Evolutionary conservation across 2,888 invertebrate genomes (phyloP).

Genomic region (Leptinotarsa rubiginosa): DNA sequence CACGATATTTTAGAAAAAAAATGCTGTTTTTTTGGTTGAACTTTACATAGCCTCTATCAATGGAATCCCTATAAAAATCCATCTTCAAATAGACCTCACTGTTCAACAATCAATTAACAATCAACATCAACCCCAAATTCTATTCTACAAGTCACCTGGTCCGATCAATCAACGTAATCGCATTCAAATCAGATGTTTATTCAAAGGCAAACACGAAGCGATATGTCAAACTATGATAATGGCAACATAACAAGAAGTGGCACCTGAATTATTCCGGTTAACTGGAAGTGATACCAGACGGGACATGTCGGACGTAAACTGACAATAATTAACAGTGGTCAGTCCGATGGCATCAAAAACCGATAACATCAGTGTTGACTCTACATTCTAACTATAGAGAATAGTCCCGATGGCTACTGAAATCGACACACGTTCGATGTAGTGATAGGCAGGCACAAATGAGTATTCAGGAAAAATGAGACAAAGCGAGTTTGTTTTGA

Average conservation of each 20-base stretch:
- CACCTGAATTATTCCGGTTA: slow-evolving; percentile 24
- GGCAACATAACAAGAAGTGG: slow-evolving; percentile 23
- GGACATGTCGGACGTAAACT: slow-evolving; percentile 22
- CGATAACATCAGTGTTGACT: slow-evolving; percentile 9
- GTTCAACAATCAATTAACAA: not conserved
- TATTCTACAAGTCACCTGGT: slow-evolving; percentile 10
- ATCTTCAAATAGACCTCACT: not conserved
- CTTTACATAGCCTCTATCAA: too few species aligned
- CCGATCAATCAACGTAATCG: slow-evolving; percentile 16
- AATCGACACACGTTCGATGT: not conserved
- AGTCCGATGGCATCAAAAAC: slow-evolving; percentile 13
- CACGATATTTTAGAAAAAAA: too few species aligned
- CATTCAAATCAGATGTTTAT: slow-evolving; percentile 13
- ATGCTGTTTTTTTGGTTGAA: too few species aligned
- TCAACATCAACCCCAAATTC: not conserved
- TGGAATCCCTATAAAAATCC: not conserved
- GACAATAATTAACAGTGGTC: slow-evolving; percentile 28
- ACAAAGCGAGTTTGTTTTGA: too few species aligned
- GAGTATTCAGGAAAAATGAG: too few species aligned
- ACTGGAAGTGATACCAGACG: slow-evolving; percentile 24
- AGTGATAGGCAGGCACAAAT: too few species aligned
- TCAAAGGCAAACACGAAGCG: slow-evolving; percentile 12
- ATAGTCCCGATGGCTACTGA: not conserved
- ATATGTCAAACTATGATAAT: slow-evolving; percentile 31
- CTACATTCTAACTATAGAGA: not conserved